Evolutionary conservation across 2,797 vertebrate species (phyloP).

Genomic region (Oryzias dopingdopingensis): DNA sequence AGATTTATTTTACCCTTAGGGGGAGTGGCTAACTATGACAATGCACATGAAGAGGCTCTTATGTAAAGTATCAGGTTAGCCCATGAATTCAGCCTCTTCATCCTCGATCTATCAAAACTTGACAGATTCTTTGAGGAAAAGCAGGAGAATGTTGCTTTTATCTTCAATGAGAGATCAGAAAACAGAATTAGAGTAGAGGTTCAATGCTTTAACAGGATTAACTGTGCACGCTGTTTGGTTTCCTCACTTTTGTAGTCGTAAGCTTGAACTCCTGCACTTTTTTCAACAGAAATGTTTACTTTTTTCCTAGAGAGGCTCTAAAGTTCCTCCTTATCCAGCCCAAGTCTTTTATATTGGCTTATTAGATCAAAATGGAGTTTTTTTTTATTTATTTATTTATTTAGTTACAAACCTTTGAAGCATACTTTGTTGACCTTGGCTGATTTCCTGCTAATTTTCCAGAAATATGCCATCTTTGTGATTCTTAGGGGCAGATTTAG

Average conservation of each 20-base stretch:
- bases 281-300: conserved; percentile 86
- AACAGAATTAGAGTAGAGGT: conserved; percentile 77
- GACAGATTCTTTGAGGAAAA: too few relatives aligned
- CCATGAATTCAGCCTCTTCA: too few relatives aligned
- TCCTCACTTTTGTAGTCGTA: conserved; percentile 83
- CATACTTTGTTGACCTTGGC: not conserved
- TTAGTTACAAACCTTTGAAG: conserved; percentile 50
- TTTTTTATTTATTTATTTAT: conserved; percentile 9
- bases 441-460: not conserved
- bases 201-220: conserved; percentile 66
- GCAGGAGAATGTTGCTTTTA: too few relatives aligned
- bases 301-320: conserved; percentile 75
- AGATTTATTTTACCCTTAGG: too few relatives aligned
- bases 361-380: conserved; percentile 58
- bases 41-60: too few relatives aligned
- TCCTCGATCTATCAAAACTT: too few relatives aligned
- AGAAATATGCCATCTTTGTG: conserved; percentile 4
- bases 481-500: conserved; percentile 81
- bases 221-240: conserved; percentile 87
- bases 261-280: conserved; percentile 87
- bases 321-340: conserved; percentile 58
- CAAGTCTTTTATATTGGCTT: conserved; percentile 32
- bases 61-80: too few relatives aligned
- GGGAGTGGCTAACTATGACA: too few relatives aligned
- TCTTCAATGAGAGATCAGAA: conserved; percentile 74